Base-by-base conservation (phyloP, 2,888 invertebrate genomes). In the Caenorhabditis auriculariae region DNA sequence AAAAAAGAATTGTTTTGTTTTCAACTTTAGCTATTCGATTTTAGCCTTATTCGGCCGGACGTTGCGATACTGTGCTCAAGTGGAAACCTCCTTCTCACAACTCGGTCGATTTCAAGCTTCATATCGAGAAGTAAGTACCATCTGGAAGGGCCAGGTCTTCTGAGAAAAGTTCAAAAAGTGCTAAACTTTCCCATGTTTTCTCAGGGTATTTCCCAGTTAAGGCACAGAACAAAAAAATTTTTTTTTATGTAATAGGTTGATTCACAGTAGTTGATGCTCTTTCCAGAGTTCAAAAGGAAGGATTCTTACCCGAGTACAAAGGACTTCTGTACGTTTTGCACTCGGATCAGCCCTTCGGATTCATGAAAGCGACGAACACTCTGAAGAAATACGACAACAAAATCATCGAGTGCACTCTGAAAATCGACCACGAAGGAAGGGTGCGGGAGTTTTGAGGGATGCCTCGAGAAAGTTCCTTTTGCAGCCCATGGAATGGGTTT, bases 51-150 rank as follows among this genome's bases (percentile, higher is more conserved):
- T 85, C 86, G 15, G 85, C 90, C 6, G 98, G 98, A 0, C 86
- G 88, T 5, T 93, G 91, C 77, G 85, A 87, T 32, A 87, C 88
- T 42, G 91, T 95, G 1, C 85, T 99, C 17, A 99, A 99, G 83
- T 99, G 98, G 98, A 99, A 99, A 82, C 96, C 98, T 17, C 85
- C 88, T 3, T 87, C 89, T 57, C 87, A 92, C 84, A 98, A 98
- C 85, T 94, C 95, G 4, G 89, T 99, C 0, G 98, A 99, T 84
- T 99, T 99, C 83, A 88, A 87, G 77, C 84, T 98, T 58, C 89
- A 90, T 83, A 90, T 98, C 52, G 86, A 87, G 1, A 88, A 85
- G 73, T 69, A 17, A 38, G 56, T 77, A 78, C 46, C 57, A 79
- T 2, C 70, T 73, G 50, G 59, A 57, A 39, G 83, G 83, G 82